These are phyloP conservation scores for Cosmorhoe ocellata DNA, from an alignment of 2,888 invertebrate species.

Conservation along the genomic window DNA sequence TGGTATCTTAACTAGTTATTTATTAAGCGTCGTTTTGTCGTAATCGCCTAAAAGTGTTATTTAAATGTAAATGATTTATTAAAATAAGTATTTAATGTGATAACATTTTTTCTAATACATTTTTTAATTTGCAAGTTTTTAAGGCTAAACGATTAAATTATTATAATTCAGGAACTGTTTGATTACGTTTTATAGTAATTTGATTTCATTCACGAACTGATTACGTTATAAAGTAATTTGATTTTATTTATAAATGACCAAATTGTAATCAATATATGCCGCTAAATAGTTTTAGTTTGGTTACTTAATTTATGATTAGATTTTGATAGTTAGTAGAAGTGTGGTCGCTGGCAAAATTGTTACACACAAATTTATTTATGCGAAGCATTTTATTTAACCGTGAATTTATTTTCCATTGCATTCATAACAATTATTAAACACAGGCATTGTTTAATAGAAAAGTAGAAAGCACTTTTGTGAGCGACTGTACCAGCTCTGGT, in stretches of 20 bases:
- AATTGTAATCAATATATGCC: slow-evolving; percentile 7
- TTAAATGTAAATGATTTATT: slow-evolving; percentile 49
- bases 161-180: slow-evolving; percentile 1
- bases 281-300: slow-evolving; percentile 17
- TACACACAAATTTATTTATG: neutral
- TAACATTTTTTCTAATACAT: slow-evolving; percentile 32
- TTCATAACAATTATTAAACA: too few species aligned
- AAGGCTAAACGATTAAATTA: slow-evolving; percentile 10
- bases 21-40: slow-evolving; percentile 24
- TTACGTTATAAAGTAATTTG: neutral
- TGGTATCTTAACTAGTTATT: too few species aligned
- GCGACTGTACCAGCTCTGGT: slow-evolving; percentile 30
- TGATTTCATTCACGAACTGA: neutral
- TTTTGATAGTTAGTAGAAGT: slow-evolving; percentile 23
- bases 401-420: neutral
- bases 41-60: slow-evolving; percentile 42
- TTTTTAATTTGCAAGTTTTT: slow-evolving; percentile 14
- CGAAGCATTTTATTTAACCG: neutral
- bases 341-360: slow-evolving; percentile 16
- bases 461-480: slow-evolving; percentile 22
- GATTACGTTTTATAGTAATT: neutral
- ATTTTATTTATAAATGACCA: slow-evolving; percentile 1
- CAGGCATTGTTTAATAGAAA: too few species aligned
- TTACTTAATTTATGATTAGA: slow-evolving; percentile 22
- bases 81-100: slow-evolving; percentile 46